Conservation (phyloP, 1,140 invertebrate species). For the Stegodyphus dumicola region DNA sequence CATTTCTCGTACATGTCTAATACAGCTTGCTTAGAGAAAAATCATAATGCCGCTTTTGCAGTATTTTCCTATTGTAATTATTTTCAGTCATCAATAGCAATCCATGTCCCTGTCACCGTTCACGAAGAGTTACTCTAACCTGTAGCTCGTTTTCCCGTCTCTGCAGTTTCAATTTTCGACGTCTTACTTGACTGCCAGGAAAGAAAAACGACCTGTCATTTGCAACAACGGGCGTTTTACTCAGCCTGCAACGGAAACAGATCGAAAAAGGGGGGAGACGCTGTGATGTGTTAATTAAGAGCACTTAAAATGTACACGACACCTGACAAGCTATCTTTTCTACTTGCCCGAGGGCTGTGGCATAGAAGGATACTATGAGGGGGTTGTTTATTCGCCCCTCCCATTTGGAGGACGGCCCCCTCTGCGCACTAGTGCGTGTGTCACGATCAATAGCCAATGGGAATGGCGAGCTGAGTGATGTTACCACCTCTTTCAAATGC, state of each 20-base stretch:
- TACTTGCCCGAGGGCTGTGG: constrained; percentile 1
- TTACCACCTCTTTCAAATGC: background rate
- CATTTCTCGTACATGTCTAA: too few species aligned
- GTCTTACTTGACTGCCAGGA: background rate
- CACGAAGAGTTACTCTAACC: background rate
- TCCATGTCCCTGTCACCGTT: background rate
- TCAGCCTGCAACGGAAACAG: constrained; percentile 1
- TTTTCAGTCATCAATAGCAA: background rate
- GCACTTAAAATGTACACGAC: constrained; percentile 48
- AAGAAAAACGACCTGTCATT: constrained; percentile 34
- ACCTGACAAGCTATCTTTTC: constrained; percentile 38
- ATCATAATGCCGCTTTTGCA: too few species aligned
- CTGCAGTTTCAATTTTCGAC: background rate
- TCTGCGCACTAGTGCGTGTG: constrained; percentile 27
- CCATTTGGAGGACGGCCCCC: background rate
- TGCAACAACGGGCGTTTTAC: constrained; percentile 17
- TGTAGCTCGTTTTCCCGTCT: background rate
- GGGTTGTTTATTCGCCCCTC: background rate
- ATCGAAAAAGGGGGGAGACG: constrained; percentile 5
- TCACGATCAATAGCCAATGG: background rate
- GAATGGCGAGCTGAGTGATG: background rate
- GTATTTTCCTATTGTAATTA: background rate
- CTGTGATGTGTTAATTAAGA: constrained; percentile 42
- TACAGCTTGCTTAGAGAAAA: too few species aligned
- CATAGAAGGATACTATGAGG: background rate